A percentile compares a stretch with the other conserved stretches of the same genome.
Conservation (phyloP, 2,888 invertebrate genomes). For the Eilema caniola region DNA sequence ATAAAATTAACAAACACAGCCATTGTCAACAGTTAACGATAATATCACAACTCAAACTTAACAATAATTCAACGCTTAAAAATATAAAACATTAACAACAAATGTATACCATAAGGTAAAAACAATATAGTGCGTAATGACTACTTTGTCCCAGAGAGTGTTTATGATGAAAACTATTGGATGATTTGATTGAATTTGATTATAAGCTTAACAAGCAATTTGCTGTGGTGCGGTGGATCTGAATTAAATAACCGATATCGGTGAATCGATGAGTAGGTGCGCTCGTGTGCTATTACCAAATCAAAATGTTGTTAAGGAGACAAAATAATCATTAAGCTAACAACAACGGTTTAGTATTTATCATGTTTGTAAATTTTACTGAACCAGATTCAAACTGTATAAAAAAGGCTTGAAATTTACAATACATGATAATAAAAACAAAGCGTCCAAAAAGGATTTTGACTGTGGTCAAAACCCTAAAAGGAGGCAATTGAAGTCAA, state of each 20-base stretch:
- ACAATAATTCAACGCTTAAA: slow-evolving; percentile 83
- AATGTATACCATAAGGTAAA: slow-evolving; percentile 48
- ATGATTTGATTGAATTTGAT: slow-evolving; percentile 44
- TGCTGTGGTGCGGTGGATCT: slow-evolving; percentile 29
- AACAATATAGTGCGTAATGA: slow-evolving; percentile 68
- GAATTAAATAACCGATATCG: slow-evolving; percentile 25
- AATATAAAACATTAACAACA: slow-evolving; percentile 74
- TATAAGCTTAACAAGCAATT: slow-evolving; percentile 45
- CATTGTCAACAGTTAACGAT: slow-evolving; percentile 69
- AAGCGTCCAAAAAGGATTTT: slow-evolving; percentile 61
- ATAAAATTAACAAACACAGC: slow-evolving; percentile 87
- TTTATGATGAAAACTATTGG: slow-evolving; percentile 44
- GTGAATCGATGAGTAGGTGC: slow-evolving; percentile 28
- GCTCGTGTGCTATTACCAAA: slow-evolving; percentile 25
- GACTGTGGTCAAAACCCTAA: slow-evolving; percentile 58
- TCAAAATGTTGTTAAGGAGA: slow-evolving; percentile 50
- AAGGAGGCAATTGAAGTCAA: slow-evolving; percentile 59
- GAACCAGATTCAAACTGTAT: neutral
- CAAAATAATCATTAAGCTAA: slow-evolving; percentile 65
- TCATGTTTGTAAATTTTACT: slow-evolving; percentile 2
- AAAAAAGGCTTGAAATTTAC: slow-evolving; percentile 14
- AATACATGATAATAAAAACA: slow-evolving; percentile 28
- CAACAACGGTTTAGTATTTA: slow-evolving; percentile 17
- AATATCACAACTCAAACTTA: slow-evolving; percentile 79
- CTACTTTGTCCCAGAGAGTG: slow-evolving; percentile 68